Conservation (phyloP, 1,140 invertebrate species). For the Drosophila parabipectinata region DNA sequence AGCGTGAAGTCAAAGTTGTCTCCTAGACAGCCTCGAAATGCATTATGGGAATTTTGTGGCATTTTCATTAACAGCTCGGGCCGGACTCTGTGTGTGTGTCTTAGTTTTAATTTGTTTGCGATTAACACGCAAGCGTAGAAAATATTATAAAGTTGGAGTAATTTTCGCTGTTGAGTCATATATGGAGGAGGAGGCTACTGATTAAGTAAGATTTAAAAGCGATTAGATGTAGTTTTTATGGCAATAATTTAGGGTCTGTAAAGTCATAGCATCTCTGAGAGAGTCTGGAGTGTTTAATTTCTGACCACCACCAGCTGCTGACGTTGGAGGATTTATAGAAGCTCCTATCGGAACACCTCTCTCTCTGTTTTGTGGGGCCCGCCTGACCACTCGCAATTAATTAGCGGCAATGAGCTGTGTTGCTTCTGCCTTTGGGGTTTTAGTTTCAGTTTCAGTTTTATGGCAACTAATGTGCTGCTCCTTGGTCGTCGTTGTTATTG, state of each 20-base stretch:
- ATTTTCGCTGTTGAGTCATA: slow-evolving; percentile 21
- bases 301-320: slow-evolving; percentile 36
- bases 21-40: slow-evolving; percentile 62
- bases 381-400: slow-evolving; percentile 74
- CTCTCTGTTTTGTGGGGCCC: slow-evolving; percentile 26
- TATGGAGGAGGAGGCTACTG: background rate
- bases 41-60: slow-evolving; percentile 82
- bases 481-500: slow-evolving; percentile 43
- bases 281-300: slow-evolving; percentile 31
- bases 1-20: slow-evolving; percentile 71
- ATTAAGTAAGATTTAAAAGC: slow-evolving; percentile 35
- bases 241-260: background rate
- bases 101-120: slow-evolving; percentile 72
- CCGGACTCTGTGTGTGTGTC: slow-evolving; percentile 12
- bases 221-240: slow-evolving; percentile 1
- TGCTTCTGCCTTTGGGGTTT: slow-evolving; percentile 41
- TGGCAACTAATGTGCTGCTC: slow-evolving; percentile 60
- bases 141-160: slow-evolving; percentile 39
- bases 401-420: slow-evolving; percentile 79
- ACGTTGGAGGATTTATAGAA: slow-evolving; percentile 38
- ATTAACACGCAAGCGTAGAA: slow-evolving; percentile 71
- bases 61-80: slow-evolving; percentile 78
- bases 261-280: background rate
- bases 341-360: slow-evolving; percentile 25
- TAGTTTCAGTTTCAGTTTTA: slow-evolving; percentile 45